These are phyloP conservation scores for Pachypanchax playfairii DNA, from an alignment of 2,113 vertebrate genomes.

Conservation along the genomic window DNA sequence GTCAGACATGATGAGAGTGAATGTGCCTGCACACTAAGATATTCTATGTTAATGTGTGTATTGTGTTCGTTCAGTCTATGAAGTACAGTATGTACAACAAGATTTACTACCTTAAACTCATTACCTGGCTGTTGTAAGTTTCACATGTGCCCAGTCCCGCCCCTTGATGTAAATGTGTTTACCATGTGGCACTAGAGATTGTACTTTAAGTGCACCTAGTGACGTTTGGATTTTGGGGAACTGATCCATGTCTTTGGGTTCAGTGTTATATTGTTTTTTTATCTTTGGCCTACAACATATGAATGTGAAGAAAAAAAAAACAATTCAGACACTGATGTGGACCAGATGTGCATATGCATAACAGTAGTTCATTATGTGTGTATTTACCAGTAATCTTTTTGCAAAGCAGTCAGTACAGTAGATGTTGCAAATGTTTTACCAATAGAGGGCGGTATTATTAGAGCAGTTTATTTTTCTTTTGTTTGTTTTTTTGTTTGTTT, in stretches of 20 bases:
- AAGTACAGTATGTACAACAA: constrained; percentile 73
- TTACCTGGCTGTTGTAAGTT: constrained; percentile 68
- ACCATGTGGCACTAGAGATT: constrained; percentile 76
- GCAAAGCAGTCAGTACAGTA: constrained; percentile 84
- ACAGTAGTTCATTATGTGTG: constrained; percentile 81
- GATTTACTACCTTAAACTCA: constrained; percentile 67
- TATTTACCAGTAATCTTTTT: constrained; percentile 81
- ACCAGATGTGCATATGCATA: constrained; percentile 82
- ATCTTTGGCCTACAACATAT: constrained; percentile 78
- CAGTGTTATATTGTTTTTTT: constrained; percentile 74
- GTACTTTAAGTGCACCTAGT: constrained; percentile 79
- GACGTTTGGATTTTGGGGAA: constrained; percentile 69
- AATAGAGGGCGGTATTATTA: constrained; percentile 91
- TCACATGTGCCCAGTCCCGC: constrained; percentile 51
- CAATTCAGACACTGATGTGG: constrained; percentile 76
- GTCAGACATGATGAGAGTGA: constrained; percentile 47
- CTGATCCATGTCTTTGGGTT: constrained; percentile 71
- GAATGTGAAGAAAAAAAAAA: constrained; percentile 75
- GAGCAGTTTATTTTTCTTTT: no score
- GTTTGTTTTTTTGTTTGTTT: constrained; percentile 63
- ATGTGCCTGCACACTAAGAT: constrained; percentile 71
- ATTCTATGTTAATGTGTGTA: constrained; percentile 73
- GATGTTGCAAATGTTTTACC: constrained; percentile 83
- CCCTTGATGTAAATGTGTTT: constrained; percentile 70
- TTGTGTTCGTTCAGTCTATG: constrained; percentile 73